Conservation (phyloP, 2,888 invertebrate species). For the Philhelius pedissequus region DNA sequence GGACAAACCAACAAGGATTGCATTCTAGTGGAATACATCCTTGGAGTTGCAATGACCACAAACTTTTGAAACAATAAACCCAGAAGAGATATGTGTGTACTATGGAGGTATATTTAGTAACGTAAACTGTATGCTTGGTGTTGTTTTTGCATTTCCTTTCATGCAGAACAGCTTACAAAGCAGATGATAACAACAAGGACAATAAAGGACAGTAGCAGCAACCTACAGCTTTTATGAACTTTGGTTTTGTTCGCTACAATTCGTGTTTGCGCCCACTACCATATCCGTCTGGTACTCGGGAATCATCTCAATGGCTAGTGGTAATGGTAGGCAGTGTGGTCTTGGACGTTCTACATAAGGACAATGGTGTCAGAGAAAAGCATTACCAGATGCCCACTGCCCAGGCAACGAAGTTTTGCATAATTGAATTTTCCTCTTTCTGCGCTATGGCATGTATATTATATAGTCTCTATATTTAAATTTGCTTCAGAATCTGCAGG, state of each 20-base stretch:
- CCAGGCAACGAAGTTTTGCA: conserved; percentile 43
- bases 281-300: not conserved
- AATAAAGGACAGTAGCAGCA: not conserved
- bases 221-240: not conserved
- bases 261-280: not conserved
- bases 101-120: not conserved
- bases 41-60: conserved; percentile 7
- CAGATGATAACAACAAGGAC: not conserved
- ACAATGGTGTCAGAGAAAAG: not conserved
- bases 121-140: not conserved
- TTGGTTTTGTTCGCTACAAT: not conserved
- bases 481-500: conserved; percentile 17
- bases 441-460: not conserved
- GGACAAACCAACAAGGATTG: not conserved
- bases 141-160: conserved; percentile 7
- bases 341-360: not conserved
- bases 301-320: not conserved
- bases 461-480: conserved; percentile 31
- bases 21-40: not conserved
- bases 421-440: conserved; percentile 36
- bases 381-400: conserved; percentile 9
- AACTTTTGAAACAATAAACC: not conserved
- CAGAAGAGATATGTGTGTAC: not conserved
- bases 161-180: not conserved
- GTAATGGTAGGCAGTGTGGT: not conserved